phyloP scores from a whole-genome alignment of 2,888 invertebrate species.

The Andricus curvator region DNA sequence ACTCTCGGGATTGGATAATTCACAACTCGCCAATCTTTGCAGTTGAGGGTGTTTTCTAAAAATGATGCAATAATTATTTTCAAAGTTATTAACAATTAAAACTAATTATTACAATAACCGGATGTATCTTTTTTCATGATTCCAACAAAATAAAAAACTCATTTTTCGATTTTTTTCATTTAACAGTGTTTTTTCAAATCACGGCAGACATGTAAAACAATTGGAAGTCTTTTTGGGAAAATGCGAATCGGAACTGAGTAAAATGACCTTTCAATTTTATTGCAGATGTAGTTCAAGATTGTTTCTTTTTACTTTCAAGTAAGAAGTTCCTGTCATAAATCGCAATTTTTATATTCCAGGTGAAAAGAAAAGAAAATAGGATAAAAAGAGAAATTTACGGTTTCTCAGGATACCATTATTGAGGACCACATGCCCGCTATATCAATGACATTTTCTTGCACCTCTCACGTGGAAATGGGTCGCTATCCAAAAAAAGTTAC shows the following conservation, averaged over 20 bases:
- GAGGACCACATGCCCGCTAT: neutral
- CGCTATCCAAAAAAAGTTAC: neutral
- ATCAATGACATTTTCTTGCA: neutral
- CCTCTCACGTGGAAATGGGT: conserved; percentile 9
- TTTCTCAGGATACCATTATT: neutral
- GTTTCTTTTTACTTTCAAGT: neutral
- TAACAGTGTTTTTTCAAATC: too few relatives aligned
- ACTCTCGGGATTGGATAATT: too few relatives aligned
- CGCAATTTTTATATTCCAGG: neutral
- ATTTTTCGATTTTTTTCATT: too few relatives aligned
- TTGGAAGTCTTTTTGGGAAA: neutral
- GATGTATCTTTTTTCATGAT: too few relatives aligned
- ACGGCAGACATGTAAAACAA: neutral
- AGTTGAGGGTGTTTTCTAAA: too few relatives aligned
- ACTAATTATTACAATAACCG: too few relatives aligned
- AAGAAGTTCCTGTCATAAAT: neutral
- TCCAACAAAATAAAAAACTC: too few relatives aligned
- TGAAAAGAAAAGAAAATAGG: neutral
- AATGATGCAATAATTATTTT: too few relatives aligned
- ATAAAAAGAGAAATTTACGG: neutral
- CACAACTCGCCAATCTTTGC: too few relatives aligned
- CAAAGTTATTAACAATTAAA: too few relatives aligned
- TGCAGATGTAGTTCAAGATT: neutral
- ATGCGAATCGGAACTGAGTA: neutral
- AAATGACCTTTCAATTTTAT: neutral